These are phyloP conservation scores for Nycteola revayana DNA, from an alignment of 2,888 invertebrate species.

Conservation along the genomic window DNA sequence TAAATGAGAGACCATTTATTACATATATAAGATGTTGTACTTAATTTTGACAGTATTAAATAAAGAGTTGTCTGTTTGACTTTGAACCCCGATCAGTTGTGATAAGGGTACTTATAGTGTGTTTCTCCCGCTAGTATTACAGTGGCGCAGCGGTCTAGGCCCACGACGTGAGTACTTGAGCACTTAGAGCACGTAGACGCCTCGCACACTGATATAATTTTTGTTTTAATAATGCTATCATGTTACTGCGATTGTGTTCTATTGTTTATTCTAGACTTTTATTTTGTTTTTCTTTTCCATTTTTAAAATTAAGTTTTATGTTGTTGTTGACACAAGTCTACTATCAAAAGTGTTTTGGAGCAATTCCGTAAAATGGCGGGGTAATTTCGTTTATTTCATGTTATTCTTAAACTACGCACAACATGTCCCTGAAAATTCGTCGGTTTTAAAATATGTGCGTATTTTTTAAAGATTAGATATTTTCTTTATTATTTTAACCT, in stretches of 20 bases:
- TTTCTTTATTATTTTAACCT: slow-evolving; percentile 3
- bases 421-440: too few species aligned
- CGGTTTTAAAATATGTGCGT: too few species aligned
- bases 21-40: too few species aligned
- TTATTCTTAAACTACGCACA: too few species aligned
- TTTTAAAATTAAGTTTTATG: not conserved
- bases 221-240: slow-evolving; percentile 2
- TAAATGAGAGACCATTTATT: too few species aligned
- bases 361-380: too few species aligned
- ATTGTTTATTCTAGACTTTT: too few species aligned
- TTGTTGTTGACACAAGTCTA: not conserved
- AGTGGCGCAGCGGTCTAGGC: slow-evolving; percentile 80
- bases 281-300: not conserved
- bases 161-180: slow-evolving; percentile 75
- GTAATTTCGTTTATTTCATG: too few species aligned
- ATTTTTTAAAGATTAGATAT: slow-evolving; percentile 5
- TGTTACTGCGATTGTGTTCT: too few species aligned
- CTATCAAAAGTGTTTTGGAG: not conserved
- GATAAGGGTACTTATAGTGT: slow-evolving; percentile 42
- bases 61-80: not conserved
- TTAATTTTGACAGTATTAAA: not conserved
- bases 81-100: too few species aligned
- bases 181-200: slow-evolving; percentile 30
- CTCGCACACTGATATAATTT: slow-evolving; percentile 24
- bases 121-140: slow-evolving; percentile 78